Evolutionary conservation across 2,113 vertebrate genomes (phyloP).

Genomic region (Pituophis catenifer): DNA sequence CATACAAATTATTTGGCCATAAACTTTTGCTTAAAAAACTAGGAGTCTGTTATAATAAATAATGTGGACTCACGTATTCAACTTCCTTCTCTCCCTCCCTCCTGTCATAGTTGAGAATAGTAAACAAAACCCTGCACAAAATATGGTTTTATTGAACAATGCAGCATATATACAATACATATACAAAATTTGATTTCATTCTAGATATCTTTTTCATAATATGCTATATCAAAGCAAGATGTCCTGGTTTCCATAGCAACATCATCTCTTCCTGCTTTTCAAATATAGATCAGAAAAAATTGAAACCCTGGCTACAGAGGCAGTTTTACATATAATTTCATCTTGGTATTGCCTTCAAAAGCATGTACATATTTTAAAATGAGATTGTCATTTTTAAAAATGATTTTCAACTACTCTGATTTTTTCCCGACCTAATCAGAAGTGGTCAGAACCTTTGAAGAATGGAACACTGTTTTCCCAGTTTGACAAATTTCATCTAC

Average conservation of each 20-base stretch:
- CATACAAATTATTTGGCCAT: neutral
- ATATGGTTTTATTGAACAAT: neutral
- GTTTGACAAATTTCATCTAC: neutral
- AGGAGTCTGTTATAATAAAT: neutral
- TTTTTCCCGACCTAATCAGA: neutral
- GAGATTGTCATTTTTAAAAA: neutral
- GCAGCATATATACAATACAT: neutral
- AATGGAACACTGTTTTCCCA: neutral
- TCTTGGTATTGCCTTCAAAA: neutral
- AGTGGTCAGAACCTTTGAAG: neutral
- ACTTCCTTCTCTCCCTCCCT: neutral
- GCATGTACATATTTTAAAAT: neutral
- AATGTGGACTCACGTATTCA: neutral
- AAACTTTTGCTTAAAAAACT: neutral
- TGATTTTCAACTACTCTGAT: neutral
- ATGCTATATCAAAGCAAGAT: constrained; percentile 39
- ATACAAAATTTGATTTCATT: neutral
- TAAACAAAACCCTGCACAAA: neutral
- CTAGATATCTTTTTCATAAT: constrained; percentile 16
- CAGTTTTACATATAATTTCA: constrained; percentile 13
- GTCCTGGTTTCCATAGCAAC: constrained; percentile 56
- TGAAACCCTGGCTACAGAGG: constrained; percentile 24
- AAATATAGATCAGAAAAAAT: constrained; percentile 35
- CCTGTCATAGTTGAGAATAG: neutral
- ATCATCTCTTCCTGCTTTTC: neutral